Evolutionary conservation across 2,797 vertebrate species (phyloP).

Genomic region (Cynodonichthys magdalenae): DNA sequence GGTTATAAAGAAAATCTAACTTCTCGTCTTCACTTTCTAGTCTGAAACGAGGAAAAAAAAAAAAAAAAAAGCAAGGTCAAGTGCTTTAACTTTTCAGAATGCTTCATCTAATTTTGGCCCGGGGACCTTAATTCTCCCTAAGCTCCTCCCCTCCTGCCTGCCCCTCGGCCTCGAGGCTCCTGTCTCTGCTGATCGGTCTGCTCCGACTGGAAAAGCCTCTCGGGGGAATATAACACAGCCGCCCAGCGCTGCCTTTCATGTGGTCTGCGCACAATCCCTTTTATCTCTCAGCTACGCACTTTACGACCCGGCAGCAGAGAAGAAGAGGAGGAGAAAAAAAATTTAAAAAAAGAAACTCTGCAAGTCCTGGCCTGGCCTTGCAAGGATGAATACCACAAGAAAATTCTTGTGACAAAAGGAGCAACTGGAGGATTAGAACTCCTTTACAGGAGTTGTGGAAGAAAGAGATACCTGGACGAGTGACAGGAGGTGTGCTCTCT

Average conservation of each 20-base stretch:
- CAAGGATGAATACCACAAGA: slow-evolving; percentile 71
- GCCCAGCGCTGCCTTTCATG: slow-evolving; percentile 79
- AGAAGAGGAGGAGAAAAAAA: slow-evolving; percentile 42
- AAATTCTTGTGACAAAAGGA: slow-evolving; percentile 75
- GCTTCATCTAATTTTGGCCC: slow-evolving; percentile 54
- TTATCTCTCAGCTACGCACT: slow-evolving; percentile 76
- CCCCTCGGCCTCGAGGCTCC: slow-evolving; percentile 71
- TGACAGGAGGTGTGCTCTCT: slow-evolving; percentile 23
- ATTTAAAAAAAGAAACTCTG: slow-evolving; percentile 31
- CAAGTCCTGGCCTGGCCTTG: slow-evolving; percentile 77
- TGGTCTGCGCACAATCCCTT: slow-evolving; percentile 76
- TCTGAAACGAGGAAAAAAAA: neutral
- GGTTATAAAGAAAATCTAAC: neutral
- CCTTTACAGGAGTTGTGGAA: slow-evolving; percentile 25
- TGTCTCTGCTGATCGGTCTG: slow-evolving; percentile 67
- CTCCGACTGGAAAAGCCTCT: slow-evolving; percentile 79
- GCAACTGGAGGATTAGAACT: slow-evolving; percentile 43
- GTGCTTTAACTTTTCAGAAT: slow-evolving; percentile 43
- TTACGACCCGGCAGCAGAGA: slow-evolving; percentile 68
- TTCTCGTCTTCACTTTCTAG: slow-evolving; percentile 19
- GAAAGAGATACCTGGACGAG: slow-evolving; percentile 5
- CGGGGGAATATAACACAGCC: slow-evolving; percentile 78
- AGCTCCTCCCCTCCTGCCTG: slow-evolving; percentile 63
- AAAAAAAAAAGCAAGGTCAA: slow-evolving; percentile 37
- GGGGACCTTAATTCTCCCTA: slow-evolving; percentile 50